Conservation (phyloP, 2,113 vertebrate genomes). For the Girardinichthys multiradiatus region DNA sequence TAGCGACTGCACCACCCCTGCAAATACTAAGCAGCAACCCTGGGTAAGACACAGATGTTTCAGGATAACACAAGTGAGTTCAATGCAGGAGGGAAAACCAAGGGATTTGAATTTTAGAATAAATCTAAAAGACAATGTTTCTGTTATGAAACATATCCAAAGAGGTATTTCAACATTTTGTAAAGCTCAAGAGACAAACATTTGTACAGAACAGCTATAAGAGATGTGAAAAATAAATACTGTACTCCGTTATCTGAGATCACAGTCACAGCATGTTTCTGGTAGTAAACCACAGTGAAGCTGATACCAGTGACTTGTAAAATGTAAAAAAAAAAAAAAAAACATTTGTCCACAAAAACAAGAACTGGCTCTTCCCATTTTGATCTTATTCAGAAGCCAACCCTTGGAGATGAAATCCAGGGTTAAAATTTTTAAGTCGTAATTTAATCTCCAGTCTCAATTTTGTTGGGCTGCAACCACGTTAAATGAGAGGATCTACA, state of each 20-base stretch:
- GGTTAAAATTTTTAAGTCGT: too few relatives aligned
- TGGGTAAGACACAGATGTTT: slow-evolving; percentile 1
- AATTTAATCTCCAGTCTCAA: too few relatives aligned
- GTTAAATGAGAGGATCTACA: too few relatives aligned
- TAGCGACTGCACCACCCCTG: slow-evolving; percentile 23
- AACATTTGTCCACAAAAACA: too few relatives aligned
- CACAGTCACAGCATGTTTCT: too few relatives aligned
- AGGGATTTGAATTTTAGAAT: neutral
- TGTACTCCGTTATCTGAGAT: neutral
- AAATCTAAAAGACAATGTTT: neutral
- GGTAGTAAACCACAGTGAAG: too few relatives aligned
- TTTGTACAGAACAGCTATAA: neutral
- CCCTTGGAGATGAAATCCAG: too few relatives aligned
- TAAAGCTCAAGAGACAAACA: neutral
- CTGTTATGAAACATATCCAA: neutral
- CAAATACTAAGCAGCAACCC: neutral
- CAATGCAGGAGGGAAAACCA: neutral
- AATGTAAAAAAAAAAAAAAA: too few relatives aligned
- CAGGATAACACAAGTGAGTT: neutral
- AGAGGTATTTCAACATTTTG: neutral
- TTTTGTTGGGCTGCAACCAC: too few relatives aligned
- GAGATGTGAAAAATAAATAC: neutral
- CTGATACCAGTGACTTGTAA: too few relatives aligned
- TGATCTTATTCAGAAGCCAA: too few relatives aligned
- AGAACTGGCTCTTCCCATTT: too few relatives aligned